A percentile compares a stretch with the other conserved stretches of the same genome.
phyloP scores from a whole-genome alignment of 1,140 invertebrate genomes.

The Aporrectodea caliginosa region DNA sequence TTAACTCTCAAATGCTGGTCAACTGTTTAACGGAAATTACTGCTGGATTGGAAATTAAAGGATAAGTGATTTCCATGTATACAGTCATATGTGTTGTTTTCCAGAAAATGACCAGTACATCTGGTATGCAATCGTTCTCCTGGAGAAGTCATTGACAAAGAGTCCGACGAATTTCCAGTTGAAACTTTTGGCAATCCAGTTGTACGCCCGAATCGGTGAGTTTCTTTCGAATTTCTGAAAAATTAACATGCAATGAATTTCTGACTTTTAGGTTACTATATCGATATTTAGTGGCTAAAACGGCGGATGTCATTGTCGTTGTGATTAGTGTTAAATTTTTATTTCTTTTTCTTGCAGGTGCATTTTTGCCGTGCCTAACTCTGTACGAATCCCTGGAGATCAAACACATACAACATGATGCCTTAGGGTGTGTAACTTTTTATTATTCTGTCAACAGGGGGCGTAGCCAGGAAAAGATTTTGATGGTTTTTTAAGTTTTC shows the following conservation, averaged over 20 bases:
- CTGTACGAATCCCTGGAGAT: conserved; percentile 73
- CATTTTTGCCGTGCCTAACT: conserved; percentile 65
- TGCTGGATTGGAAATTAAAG: no score
- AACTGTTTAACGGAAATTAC: no score
- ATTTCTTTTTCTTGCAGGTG: conserved; percentile 58
- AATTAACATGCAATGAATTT: background rate
- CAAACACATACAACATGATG: conserved; percentile 92
- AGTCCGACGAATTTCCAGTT: conserved; percentile 75
- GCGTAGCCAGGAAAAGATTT: no score
- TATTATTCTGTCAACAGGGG: background rate
- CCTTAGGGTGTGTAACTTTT: conserved; percentile 60
- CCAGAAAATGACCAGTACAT: conserved; percentile 60
- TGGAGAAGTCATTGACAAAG: conserved; percentile 67
- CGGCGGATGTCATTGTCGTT: background rate
- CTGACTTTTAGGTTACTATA: no score
- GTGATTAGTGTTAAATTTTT: conserved; percentile 16
- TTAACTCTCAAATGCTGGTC: no score
- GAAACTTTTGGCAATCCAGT: conserved; percentile 68
- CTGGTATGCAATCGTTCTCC: conserved; percentile 64
- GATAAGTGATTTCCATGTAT: no score
- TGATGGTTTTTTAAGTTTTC: no score
- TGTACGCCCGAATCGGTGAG: conserved; percentile 70
- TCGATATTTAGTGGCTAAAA: no score
- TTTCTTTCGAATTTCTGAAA: conserved; percentile 14
- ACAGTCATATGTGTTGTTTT: no score